Base-by-base conservation (phyloP, 1,140 invertebrate species). In the Rhynchophorus ferrugineus region DNA sequence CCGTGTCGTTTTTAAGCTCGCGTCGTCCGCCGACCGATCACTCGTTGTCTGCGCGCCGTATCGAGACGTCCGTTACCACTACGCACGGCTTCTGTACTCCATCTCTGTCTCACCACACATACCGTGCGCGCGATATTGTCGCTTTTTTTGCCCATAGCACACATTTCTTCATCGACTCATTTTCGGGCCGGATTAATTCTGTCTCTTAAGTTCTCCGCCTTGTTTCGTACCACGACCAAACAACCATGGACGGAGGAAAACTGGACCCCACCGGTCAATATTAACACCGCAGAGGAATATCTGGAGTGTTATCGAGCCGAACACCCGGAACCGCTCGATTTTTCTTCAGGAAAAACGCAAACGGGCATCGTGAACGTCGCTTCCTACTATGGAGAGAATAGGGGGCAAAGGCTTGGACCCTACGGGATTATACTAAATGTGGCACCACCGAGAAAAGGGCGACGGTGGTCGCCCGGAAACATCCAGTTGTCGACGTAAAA, bases 241-340 rank as follows among this genome's bases (percentile, higher is more conserved):
- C 53, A 21, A 63, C 11, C 29, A 69, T 69, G 67, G 62, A 66
- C 58, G 65, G 61, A 47, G 66, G 62, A 43, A 66, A 67, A 57
- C 52, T 69, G 17, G 68, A 69, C 48, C 68, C 68, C 46, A 69
- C 68, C 24, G 66, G 66, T 14, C 65, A 67, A 48, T 69, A 69
- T 47, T 69, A 57, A 56, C 17, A 16, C 38, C 41, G 13, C 8
- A 34, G 13, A 54, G 34, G 36, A 19, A 8, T 5, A 9, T 37
- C 21, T 48, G 3, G 5, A n/a, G 14, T 47, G 18, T 35, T 9
- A 34, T 17, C 9, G 18, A 16, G 17, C 35, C 7, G 18, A 14
- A 34, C 3, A 13, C 13, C 3, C 16, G 5, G 19, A 38, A 14
- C n/a, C n/a, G n/a, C n/a, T 29, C 20, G 29, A 53, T 18, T 44